These are phyloP conservation scores for Alces alces DNA, from an alignment of 2,113 vertebrate species.

Conservation along the genomic window DNA sequence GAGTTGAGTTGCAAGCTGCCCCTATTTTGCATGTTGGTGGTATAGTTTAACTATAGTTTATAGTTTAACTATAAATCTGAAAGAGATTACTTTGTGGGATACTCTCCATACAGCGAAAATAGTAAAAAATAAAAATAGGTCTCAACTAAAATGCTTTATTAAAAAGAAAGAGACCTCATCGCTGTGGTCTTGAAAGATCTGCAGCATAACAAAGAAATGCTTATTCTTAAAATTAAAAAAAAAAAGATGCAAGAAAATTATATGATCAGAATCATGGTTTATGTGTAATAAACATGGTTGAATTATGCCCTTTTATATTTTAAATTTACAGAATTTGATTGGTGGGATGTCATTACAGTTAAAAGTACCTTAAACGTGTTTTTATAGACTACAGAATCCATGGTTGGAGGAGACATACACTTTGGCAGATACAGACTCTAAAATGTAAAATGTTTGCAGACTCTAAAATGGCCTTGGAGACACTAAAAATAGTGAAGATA, in stretches of 20 bases:
- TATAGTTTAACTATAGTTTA: background rate
- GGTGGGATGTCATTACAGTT: background rate
- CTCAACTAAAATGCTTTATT: background rate
- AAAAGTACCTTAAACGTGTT: background rate
- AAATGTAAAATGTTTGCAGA: background rate
- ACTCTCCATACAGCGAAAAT: background rate
- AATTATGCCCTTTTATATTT: conserved; percentile 15
- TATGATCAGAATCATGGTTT: background rate
- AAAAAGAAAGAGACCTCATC: background rate
- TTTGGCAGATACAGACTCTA: background rate
- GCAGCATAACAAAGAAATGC: background rate
- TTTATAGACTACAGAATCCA: background rate
- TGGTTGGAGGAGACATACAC: background rate
- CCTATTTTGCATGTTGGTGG: background rate
- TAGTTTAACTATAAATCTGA: background rate
- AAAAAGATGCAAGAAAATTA: background rate
- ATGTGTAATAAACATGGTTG: background rate
- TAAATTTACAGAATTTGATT: background rate
- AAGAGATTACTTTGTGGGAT: background rate
- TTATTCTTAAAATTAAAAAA: conserved; percentile 30
- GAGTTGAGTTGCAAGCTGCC: background rate
- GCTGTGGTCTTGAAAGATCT: background rate
- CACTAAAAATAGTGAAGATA: background rate
- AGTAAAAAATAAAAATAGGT: background rate
- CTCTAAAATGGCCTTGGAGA: background rate